phyloP scores from a whole-genome alignment of 2,888 invertebrate species.

The Drosophila testacea region DNA sequence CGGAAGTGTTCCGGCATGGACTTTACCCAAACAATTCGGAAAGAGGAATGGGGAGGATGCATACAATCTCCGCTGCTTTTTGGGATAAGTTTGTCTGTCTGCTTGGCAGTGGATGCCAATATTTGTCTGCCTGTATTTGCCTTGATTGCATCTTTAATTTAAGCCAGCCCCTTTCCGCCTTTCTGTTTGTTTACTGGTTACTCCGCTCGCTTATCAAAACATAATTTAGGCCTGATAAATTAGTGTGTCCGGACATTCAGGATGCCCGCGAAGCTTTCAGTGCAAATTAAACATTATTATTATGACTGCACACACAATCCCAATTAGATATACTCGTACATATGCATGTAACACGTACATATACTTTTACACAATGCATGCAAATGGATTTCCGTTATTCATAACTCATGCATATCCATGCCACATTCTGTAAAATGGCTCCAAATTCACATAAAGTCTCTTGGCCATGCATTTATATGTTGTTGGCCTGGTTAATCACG shows the following conservation, averaged over 20 bases:
- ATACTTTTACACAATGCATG: slow-evolving; percentile 10
- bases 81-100: slow-evolving; percentile 23
- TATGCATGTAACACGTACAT: too few species aligned
- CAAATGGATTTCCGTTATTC: slow-evolving; percentile 47
- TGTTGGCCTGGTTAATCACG: slow-evolving; percentile 1
- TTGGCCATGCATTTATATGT: not conserved
- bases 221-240: slow-evolving; percentile 61
- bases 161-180: slow-evolving; percentile 14
- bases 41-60: not conserved
- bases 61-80: slow-evolving; percentile 21
- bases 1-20: slow-evolving; percentile 37
- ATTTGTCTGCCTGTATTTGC: slow-evolving; percentile 58
- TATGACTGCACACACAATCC: slow-evolving; percentile 24
- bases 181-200: slow-evolving; percentile 36
- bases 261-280: slow-evolving; percentile 33
- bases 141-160: slow-evolving; percentile 67
- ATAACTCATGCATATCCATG: slow-evolving; percentile 23
- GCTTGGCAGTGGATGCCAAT: slow-evolving; percentile 20
- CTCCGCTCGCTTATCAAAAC: slow-evolving; percentile 57
- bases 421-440: slow-evolving; percentile 33
- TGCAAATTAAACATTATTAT: slow-evolving; percentile 63
- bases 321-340: slow-evolving; percentile 38
- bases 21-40: slow-evolving; percentile 3
- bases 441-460: slow-evolving; percentile 26
- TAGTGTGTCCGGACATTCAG: slow-evolving; percentile 44